Evolutionary conservation across 2,797 vertebrate species (phyloP), one percentile per base, ranked within the genome.

Genomic region (Gallinago solitaria): DNA sequence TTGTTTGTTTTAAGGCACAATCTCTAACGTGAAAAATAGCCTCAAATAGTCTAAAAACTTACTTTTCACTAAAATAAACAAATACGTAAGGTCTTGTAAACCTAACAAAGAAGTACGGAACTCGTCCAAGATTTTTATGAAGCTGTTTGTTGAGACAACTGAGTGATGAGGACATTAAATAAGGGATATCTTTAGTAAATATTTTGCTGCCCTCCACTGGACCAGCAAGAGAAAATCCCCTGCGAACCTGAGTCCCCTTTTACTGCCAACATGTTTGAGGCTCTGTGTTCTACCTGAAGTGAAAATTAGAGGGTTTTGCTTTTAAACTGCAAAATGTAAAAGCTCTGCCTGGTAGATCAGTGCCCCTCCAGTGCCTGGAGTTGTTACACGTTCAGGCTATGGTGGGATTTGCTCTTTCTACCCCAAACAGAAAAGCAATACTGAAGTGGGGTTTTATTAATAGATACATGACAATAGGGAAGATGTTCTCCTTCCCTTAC

Each of bases 131-230:
- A 64, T 50, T 92, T 93, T 90, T 27, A 59, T 51, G 24, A 82
- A 90, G 50, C 11, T 3, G 4, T 64, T 74, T 90, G 39, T 90
- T 80, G 59, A 50, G 51, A 60, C 14, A 39, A 23, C 35, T 47
- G 24, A 6, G 37, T 4, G 80, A 41, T 4, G 35, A 86, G 15
- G 30, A 9, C 5, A 13, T 41, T 32, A n/a, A 25, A 30, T 23
- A 37, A 37, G 7, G 25, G 63, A 76, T 53, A 15, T 56, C n/a
- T 81, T 93, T 76, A 50, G 60, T 18, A 95, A 88, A 93, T 94
- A 68, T 94, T 97, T 95, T 97, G 92, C 96, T 97, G 97, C 86
- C 97, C 97, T 97, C 98, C 96, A 4, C 88, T 67, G 97, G 97
- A 35, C 19, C 14, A 24, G 16, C 3, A 16, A 50, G 50, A 88